These are phyloP conservation scores for Schizopygopsis malacanthus DNA, from an alignment of 2,797 vertebrate genomes.

Conservation along the genomic window DNA sequence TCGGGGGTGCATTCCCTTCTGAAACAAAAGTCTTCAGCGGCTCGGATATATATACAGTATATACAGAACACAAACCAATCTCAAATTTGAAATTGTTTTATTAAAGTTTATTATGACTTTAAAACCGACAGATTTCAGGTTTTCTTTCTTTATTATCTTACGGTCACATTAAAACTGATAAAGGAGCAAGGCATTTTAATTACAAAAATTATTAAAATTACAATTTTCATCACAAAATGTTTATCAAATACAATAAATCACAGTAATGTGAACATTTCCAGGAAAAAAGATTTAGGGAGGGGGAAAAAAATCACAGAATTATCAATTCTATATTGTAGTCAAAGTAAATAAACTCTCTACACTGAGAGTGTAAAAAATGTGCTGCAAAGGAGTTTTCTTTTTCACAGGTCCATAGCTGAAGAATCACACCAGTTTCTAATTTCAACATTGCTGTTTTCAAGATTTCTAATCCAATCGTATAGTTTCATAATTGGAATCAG, in stretches of 20 bases:
- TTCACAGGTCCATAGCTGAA: background rate
- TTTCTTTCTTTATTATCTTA: background rate
- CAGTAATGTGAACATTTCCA: background rate
- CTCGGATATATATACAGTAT: too few species aligned
- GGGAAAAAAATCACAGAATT: background rate
- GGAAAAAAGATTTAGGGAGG: background rate
- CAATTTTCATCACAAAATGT: too few species aligned
- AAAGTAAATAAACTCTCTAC: conserved; percentile 3
- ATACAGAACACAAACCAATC: too few species aligned
- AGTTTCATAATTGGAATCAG: conserved; percentile 59
- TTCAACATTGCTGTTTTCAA: conserved; percentile 32
- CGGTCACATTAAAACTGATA: background rate
- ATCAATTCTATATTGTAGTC: background rate
- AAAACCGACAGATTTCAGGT: background rate
- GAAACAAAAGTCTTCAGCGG: too few species aligned
- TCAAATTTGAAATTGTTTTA: too few species aligned
- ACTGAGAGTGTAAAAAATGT: background rate
- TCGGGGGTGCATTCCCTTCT: too few species aligned
- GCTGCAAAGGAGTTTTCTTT: background rate
- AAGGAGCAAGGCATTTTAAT: background rate
- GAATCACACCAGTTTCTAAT: conserved; percentile 7
- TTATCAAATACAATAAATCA: background rate
- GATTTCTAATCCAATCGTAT: conserved; percentile 54
- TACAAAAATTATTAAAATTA: background rate
- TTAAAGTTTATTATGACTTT: background rate